A percentile compares a stretch with the other conserved stretches of the same genome.
phyloP scores from a whole-genome alignment of 2,113 vertebrate genomes.

The Vulpes lagopus region DNA sequence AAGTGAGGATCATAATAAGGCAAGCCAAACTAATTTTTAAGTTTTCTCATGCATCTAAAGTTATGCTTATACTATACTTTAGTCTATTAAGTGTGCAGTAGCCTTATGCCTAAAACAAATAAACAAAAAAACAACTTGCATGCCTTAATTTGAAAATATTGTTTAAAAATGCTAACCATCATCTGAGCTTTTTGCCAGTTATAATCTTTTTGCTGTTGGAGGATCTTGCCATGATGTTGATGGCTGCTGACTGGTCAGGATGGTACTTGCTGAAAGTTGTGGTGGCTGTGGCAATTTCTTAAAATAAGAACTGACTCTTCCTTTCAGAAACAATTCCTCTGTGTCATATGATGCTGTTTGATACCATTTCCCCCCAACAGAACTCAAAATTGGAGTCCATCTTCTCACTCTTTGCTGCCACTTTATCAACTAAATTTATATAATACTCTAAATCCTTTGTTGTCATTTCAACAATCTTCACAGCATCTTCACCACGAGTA shows the following conservation, averaged over 20 bases:
- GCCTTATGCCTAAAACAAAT: background rate
- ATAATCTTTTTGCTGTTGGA: background rate
- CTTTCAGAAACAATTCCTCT: background rate
- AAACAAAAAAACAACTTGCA: background rate
- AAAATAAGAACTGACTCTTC: background rate
- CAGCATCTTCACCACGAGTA: background rate
- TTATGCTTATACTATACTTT: background rate
- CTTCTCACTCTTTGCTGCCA: background rate
- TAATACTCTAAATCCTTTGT: background rate
- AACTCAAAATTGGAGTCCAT: background rate
- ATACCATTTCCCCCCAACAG: background rate
- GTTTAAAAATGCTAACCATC: background rate
- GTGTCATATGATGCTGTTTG: background rate
- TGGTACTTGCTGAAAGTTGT: background rate
- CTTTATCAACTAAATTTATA: background rate
- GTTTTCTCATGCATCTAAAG: background rate
- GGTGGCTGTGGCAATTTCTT: background rate
- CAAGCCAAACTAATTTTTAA: background rate
- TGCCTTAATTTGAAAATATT: background rate
- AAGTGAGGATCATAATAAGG: background rate
- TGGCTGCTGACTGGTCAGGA: background rate
- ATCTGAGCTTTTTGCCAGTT: background rate
- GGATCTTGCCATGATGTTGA: background rate
- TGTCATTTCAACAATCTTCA: background rate
- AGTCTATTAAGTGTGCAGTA: background rate